These are phyloP conservation scores for Geopemphigus sp. DNA, from an alignment of 1,140 invertebrate genomes.

Conservation along the genomic window DNA sequence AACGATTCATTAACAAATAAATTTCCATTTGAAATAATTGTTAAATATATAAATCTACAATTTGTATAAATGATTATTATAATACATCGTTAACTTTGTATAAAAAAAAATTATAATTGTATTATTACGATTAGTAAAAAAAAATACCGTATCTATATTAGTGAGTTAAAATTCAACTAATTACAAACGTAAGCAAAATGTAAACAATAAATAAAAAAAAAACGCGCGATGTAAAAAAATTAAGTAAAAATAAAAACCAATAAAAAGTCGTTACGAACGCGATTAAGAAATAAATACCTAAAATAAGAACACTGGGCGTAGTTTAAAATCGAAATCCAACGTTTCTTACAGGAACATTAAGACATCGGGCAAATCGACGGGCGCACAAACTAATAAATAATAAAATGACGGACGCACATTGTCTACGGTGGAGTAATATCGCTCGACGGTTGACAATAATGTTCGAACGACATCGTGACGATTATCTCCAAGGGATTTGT, in stretches of 20 bases:
- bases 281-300: too few species aligned
- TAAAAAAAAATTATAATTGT: background rate
- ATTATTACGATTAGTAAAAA: background rate
- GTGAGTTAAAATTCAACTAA: background rate
- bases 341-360: constrained; percentile 15
- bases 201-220: constrained; percentile 9
- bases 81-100: background rate
- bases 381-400: background rate
- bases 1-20: background rate
- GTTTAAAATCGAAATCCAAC: background rate
- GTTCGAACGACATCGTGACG: background rate
- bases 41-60: background rate
- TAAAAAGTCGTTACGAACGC: background rate
- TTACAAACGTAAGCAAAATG: too few species aligned
- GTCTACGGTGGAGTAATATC: background rate
- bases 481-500: constrained; percentile 53
- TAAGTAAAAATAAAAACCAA: background rate
- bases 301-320: too few species aligned
- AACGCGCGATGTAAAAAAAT: too few species aligned
- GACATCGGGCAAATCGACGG: background rate
- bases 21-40: background rate
- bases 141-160: background rate
- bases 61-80: background rate
- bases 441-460: background rate
- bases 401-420: background rate